A percentile compares a stretch with the other conserved stretches of the same genome.
Conservation (phyloP, 2,113 vertebrate genomes). For the Malurus alboscapulatus region DNA sequence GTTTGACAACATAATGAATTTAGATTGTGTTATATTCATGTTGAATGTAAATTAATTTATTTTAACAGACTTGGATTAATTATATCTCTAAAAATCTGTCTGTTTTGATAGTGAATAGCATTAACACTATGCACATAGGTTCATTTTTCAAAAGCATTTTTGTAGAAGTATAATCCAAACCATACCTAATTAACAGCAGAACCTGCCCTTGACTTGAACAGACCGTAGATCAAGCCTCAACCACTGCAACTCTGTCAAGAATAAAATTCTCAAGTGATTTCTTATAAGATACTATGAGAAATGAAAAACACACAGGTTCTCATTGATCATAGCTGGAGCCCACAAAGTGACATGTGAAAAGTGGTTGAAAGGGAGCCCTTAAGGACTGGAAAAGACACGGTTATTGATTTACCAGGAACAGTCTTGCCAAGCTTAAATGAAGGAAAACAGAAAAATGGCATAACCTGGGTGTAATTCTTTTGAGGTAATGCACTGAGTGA, state of each 20-base stretch:
- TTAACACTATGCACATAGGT: not conserved
- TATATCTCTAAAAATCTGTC: not conserved
- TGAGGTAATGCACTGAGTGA: not conserved
- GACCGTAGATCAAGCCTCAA: not conserved
- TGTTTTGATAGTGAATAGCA: not conserved
- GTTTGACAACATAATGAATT: not conserved
- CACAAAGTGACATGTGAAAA: constrained; percentile 48
- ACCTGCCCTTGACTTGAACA: not conserved
- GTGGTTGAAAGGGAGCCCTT: not conserved
- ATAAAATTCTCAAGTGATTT: constrained; percentile 28
- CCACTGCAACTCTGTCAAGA: not conserved
- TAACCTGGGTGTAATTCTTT: not conserved
- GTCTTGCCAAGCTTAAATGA: constrained; percentile 24
- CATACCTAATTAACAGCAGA: not conserved
- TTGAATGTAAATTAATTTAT: not conserved
- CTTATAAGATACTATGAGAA: not conserved
- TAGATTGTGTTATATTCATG: not conserved
- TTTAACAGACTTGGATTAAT: not conserved
- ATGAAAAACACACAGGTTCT: not conserved
- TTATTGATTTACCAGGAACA: constrained; percentile 37
- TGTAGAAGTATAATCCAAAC: not conserved
- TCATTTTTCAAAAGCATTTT: not conserved
- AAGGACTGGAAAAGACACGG: constrained; percentile 11
- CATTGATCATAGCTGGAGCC: constrained; percentile 27
- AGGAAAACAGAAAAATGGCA: constrained; percentile 27